phyloP scores from a whole-genome alignment of 2,888 invertebrate species.

The Tromatobia lineatoria region DNA sequence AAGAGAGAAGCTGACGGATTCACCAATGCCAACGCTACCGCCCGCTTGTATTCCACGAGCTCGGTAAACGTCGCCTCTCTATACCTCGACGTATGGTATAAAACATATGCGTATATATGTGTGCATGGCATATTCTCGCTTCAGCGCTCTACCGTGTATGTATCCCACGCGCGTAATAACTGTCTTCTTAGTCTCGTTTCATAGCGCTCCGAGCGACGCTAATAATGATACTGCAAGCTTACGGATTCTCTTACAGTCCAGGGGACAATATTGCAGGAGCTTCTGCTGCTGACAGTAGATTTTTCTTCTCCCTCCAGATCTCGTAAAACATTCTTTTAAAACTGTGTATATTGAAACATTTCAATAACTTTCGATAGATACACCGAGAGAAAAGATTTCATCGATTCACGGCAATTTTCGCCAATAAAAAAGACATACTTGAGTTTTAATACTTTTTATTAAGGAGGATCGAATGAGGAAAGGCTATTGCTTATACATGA shows the following conservation, averaged over 20 bases:
- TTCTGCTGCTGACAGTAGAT: constrained; percentile 1
- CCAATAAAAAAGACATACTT: too few relatives aligned
- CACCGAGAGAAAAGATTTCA: too few relatives aligned
- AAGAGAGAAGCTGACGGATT: constrained; percentile 24
- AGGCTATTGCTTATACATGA: too few relatives aligned
- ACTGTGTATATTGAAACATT: too few relatives aligned
- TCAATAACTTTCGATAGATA: too few relatives aligned
- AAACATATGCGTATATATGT: too few relatives aligned
- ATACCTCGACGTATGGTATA: not conserved
- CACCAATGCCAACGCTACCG: constrained; percentile 11
- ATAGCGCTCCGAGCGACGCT: not conserved
- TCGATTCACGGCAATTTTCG: too few relatives aligned
- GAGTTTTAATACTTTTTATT: too few relatives aligned
- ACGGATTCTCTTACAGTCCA: constrained; percentile 13
- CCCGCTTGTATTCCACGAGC: constrained; percentile 23
- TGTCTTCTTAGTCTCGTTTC: constrained; percentile 21
- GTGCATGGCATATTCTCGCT: not conserved
- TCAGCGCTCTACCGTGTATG: not conserved
- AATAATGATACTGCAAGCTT: constrained; percentile 26
- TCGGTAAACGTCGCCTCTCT: constrained; percentile 3
- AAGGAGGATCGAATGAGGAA: too few relatives aligned
- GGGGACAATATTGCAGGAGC: constrained; percentile 17
- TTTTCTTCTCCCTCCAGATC: constrained; percentile 14
- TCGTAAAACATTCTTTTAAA: too few relatives aligned
- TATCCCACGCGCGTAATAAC: constrained; percentile 29